Percentiles rank a stretch among this genome's conserved stretches.
phyloP scores from a whole-genome alignment of 2,888 invertebrate species.

The Drosophila demipolita region DNA sequence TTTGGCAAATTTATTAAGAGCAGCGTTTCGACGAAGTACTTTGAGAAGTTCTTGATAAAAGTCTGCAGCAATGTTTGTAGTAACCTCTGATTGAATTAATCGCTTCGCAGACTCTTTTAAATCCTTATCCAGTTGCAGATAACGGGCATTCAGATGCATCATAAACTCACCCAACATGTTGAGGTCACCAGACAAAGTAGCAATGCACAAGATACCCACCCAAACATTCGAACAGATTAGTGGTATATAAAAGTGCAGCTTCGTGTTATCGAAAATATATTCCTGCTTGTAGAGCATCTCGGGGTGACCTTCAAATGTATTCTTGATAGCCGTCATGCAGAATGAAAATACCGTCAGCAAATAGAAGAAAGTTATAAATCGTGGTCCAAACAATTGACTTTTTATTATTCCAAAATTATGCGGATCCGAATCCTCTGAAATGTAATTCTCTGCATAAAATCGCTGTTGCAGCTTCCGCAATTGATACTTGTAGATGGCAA shows the following conservation, averaged over 20 bases:
- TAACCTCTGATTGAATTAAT: constrained; percentile 8
- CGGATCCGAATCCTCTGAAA: constrained; percentile 45
- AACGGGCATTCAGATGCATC: constrained; percentile 77
- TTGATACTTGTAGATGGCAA: constrained; percentile 47
- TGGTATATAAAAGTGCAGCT: constrained; percentile 52
- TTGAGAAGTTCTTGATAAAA: constrained; percentile 55
- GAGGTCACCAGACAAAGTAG: constrained; percentile 60
- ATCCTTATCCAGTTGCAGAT: constrained; percentile 66
- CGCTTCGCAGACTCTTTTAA: constrained; percentile 29
- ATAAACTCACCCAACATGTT: constrained; percentile 73
- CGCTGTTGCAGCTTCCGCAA: constrained; percentile 62
- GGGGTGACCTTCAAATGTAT: constrained; percentile 48
- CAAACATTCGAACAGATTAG: constrained; percentile 53
- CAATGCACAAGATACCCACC: constrained; percentile 59
- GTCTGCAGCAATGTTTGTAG: constrained; percentile 33
- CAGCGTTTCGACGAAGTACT: constrained; percentile 61
- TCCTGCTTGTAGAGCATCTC: constrained; percentile 69
- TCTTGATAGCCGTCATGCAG: constrained; percentile 47
- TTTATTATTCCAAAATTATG: constrained; percentile 51
- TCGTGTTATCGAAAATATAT: constrained; percentile 64
- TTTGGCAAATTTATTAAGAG: constrained; percentile 67
- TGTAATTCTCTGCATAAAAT: constrained; percentile 69
- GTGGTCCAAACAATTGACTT: constrained; percentile 54
- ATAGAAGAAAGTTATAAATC: constrained; percentile 63
- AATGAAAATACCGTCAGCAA: constrained; percentile 58